Conservation (phyloP, 1,140 invertebrate genomes). For the Drusus annulatus region DNA sequence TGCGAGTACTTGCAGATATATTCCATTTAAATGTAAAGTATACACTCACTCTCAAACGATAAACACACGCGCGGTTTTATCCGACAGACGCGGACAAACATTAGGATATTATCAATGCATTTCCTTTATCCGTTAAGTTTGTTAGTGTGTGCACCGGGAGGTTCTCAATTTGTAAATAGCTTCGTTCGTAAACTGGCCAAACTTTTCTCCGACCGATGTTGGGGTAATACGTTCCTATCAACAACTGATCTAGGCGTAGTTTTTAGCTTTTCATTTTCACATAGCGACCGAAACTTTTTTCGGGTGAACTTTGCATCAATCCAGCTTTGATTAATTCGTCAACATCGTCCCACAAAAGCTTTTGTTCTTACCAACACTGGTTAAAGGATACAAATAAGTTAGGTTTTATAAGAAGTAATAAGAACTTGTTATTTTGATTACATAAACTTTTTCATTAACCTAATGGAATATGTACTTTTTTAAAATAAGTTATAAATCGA, state of each 20-base stretch:
- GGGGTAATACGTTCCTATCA: background rate
- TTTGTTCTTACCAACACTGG: background rate
- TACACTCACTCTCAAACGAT: background rate
- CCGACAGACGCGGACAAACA: background rate
- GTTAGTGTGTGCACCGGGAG: conserved; percentile 29
- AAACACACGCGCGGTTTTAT: conserved; percentile 1
- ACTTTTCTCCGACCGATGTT: conserved; percentile 14
- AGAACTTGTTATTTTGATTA: no score
- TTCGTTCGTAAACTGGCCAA: conserved; percentile 11
- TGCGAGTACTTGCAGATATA: background rate
- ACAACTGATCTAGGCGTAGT: conserved; percentile 44
- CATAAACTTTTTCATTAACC: no score
- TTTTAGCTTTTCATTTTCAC: conserved; percentile 46
- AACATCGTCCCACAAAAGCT: conserved; percentile 33
- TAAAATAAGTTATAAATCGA: no score
- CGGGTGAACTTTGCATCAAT: conserved; percentile 28
- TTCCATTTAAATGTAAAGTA: conserved; percentile 4
- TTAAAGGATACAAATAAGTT: no score
- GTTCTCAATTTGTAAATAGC: conserved; percentile 36
- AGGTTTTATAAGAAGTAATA: no score
- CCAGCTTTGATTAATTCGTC: conserved; percentile 24
- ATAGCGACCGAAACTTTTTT: conserved; percentile 53
- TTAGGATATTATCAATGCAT: conserved; percentile 35
- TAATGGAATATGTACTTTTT: no score
- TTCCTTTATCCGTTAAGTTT: conserved; percentile 32